A percentile compares a stretch with the other conserved stretches of the same genome.
Conservation (phyloP, 1,140 invertebrate genomes). For the Coenobita brevimanus region DNA sequence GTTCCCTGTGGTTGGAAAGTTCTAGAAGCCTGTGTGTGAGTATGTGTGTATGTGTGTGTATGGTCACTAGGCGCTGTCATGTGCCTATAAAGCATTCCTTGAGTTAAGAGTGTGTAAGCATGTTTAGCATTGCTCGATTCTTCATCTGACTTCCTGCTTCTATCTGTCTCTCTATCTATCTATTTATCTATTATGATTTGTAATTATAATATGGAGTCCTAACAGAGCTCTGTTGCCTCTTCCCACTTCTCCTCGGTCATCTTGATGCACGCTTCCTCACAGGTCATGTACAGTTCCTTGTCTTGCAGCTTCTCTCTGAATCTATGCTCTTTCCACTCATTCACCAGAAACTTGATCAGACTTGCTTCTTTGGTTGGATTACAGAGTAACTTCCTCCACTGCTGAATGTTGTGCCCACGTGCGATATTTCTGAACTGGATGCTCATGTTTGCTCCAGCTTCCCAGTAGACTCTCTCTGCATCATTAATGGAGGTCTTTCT, state of each 20-base stretch:
- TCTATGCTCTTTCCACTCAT: background rate
- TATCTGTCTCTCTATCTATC: too few species aligned
- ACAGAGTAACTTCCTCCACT: background rate
- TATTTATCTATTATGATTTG: too few species aligned
- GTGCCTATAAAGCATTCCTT: too few species aligned
- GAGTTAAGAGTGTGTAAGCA: too few species aligned
- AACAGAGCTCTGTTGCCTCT: background rate
- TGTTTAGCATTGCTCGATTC: too few species aligned
- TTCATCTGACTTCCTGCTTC: too few species aligned
- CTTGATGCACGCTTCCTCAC: background rate
- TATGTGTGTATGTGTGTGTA: too few species aligned
- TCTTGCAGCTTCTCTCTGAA: background rate
- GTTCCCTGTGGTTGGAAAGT: too few species aligned
- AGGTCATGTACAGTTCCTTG: background rate
- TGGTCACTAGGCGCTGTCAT: too few species aligned
- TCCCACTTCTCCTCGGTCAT: background rate
- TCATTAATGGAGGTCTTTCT: background rate
- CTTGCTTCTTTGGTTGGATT: background rate
- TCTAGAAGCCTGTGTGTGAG: too few species aligned
- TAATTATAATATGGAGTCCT: too few species aligned
- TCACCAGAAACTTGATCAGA: slow-evolving; percentile 7
- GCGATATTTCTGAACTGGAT: background rate
- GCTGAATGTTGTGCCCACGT: background rate
- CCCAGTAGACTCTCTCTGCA: background rate
- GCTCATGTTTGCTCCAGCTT: background rate